phyloP scores from a whole-genome alignment of 2,797 vertebrate species.

The Vireo griseus region DNA sequence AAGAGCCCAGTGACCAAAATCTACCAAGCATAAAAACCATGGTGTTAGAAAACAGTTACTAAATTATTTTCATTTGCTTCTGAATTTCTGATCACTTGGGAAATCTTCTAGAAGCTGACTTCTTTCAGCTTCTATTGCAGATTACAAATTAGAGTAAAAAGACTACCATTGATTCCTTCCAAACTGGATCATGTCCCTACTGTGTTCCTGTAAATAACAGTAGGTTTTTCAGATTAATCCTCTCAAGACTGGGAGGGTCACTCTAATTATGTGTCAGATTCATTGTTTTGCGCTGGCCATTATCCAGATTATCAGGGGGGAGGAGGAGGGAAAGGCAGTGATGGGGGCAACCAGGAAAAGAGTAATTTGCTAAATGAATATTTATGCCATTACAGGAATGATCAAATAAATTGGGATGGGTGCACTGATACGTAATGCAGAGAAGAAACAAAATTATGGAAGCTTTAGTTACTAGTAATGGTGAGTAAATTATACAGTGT shows the following conservation, averaged over 20 bases:
- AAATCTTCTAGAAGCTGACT: neutral
- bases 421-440: neutral
- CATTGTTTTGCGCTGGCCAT: neutral
- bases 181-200: neutral
- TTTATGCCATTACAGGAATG: neutral
- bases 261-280: neutral
- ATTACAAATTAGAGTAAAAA: neutral
- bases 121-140: neutral
- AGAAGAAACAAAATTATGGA: neutral
- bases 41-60: neutral
- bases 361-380: neutral
- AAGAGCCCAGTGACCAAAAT: neutral
- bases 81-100: neutral
- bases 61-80: neutral
- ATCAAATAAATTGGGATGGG: neutral
- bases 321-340: neutral
- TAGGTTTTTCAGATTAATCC: neutral
- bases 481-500: neutral
- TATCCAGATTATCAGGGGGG: fast-evolving
- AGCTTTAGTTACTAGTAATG: neutral
- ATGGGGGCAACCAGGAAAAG: neutral
- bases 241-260: neutral
- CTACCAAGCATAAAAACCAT: neutral
- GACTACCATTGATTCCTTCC: neutral
- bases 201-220: neutral